Conservation (phyloP, 2,888 invertebrate species). For the Lepidonotus clava region DNA sequence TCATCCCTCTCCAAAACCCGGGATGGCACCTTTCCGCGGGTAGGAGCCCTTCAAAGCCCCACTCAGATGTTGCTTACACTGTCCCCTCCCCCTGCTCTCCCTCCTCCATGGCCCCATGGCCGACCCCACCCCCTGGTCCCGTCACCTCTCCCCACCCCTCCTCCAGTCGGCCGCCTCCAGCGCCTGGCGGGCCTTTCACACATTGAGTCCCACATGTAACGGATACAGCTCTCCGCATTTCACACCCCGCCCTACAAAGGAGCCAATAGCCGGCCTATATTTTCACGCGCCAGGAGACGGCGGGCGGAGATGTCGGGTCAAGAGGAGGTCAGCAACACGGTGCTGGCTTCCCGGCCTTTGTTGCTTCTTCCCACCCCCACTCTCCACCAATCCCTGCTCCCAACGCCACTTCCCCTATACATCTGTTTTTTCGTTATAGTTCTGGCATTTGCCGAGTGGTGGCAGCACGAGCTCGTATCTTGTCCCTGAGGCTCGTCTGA, state of each 20-base stretch:
- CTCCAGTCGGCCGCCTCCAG: not conserved
- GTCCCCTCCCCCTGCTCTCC: too few relatives aligned
- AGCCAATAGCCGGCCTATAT: not conserved
- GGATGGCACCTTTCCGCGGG: constrained; percentile 1
- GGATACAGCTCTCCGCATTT: not conserved
- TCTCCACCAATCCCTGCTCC: too few relatives aligned
- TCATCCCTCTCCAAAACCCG: not conserved
- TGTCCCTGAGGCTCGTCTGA: too few relatives aligned
- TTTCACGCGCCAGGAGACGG: not conserved
- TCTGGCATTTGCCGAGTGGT: not conserved
- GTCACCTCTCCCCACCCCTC: not conserved
- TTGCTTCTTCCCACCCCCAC: too few relatives aligned
- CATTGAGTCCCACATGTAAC: not conserved
- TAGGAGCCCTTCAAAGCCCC: not conserved
- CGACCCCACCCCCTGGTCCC: not conserved
- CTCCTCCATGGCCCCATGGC: not conserved
- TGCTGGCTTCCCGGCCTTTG: too few relatives aligned
- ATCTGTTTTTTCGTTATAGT: too few relatives aligned
- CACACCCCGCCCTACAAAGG: not conserved
- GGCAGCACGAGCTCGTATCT: constrained; percentile 22
- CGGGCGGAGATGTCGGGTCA: not conserved
- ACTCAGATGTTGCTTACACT: constrained; percentile 8
- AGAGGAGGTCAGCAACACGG: too few relatives aligned
- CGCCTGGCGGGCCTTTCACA: not conserved
- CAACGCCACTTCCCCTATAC: too few relatives aligned